phyloP scores from a whole-genome alignment of 2,113 vertebrate species.

The Scopus umbretta region DNA sequence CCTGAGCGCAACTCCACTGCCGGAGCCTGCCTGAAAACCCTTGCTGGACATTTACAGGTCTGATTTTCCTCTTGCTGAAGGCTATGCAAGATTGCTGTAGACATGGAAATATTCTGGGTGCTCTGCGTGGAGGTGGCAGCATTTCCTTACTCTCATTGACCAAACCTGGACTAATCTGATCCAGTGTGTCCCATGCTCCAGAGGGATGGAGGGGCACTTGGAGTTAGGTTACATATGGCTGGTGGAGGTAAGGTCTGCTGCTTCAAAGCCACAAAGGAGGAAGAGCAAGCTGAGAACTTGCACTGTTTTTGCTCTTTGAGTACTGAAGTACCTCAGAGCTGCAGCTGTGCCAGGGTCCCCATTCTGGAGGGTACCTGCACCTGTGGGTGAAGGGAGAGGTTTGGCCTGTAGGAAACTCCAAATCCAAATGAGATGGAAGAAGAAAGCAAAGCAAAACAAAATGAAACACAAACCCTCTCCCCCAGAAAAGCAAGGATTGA shows the following conservation, averaged over 20 bases:
- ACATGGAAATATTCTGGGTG: background rate
- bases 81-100: background rate
- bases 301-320: background rate
- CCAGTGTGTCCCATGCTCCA: background rate
- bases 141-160: background rate
- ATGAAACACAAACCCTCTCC: background rate
- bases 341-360: background rate
- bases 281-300: background rate
- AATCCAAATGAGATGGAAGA: background rate
- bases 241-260: background rate
- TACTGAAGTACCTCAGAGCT: background rate
- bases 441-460: background rate
- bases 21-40: background rate
- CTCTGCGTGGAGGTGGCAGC: background rate
- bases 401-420: background rate
- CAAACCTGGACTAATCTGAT: background rate
- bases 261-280: background rate
- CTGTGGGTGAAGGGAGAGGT: background rate
- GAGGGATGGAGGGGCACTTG: background rate
- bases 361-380: background rate
- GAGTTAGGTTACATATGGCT: background rate
- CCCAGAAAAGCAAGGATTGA: background rate
- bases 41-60: background rate
- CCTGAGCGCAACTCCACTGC: background rate
- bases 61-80: background rate